These are phyloP conservation scores for Drosophila oshimai DNA, from an alignment of 1,140 invertebrate genomes.

Conservation along the genomic window DNA sequence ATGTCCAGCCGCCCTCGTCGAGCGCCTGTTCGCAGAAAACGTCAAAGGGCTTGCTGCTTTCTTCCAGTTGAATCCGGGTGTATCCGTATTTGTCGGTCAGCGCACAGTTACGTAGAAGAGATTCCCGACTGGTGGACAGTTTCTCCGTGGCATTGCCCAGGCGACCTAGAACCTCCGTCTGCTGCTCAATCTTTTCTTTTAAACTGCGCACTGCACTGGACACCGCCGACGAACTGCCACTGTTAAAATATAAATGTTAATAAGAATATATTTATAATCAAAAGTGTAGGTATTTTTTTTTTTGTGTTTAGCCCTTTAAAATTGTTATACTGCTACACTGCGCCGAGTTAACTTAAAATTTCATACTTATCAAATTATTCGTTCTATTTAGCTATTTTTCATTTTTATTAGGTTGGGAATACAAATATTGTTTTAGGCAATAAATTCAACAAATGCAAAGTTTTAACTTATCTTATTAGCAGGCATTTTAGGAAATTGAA, in stretches of 20 bases:
- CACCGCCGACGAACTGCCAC: neutral
- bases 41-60: conserved; percentile 15
- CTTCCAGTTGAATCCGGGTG: conserved; percentile 28
- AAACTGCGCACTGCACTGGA: conserved; percentile 9
- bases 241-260: neutral
- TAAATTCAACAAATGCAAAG: too few species aligned
- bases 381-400: too few species aligned
- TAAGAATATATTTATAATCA: neutral
- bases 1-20: conserved; percentile 26
- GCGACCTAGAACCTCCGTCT: conserved; percentile 2
- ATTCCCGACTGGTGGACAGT: neutral
- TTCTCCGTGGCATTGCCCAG: conserved; percentile 24
- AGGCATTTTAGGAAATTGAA: too few species aligned
- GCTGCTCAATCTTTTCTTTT: conserved; percentile 22
- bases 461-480: too few species aligned
- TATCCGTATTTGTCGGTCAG: conserved; percentile 30
- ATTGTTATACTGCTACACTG: too few species aligned
- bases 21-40: conserved; percentile 34
- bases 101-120: conserved; percentile 7
- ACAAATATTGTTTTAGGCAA: too few species aligned
- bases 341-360: neutral
- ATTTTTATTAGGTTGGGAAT: too few species aligned
- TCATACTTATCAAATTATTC: too few species aligned
- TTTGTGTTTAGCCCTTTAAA: too few species aligned
- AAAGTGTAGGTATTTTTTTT: too few species aligned